phyloP scores from a whole-genome alignment of 2,888 invertebrate species.

The Mylabris sibirica region DNA sequence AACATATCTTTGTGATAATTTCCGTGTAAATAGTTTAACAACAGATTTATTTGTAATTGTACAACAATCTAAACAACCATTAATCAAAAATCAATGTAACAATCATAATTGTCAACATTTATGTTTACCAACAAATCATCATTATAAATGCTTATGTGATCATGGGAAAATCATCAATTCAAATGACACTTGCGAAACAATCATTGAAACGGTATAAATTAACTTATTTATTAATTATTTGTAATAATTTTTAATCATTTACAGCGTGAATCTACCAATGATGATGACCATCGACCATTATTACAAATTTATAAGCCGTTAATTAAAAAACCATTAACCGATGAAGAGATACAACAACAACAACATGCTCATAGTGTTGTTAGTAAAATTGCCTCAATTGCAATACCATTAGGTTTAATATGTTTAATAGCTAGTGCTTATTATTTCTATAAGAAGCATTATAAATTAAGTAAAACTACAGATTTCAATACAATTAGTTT shows the following conservation, averaged over 20 bases:
- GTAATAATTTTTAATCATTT: slow-evolving; percentile 16
- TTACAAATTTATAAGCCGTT: not conserved
- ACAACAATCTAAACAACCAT: slow-evolving; percentile 67
- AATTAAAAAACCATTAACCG: not conserved
- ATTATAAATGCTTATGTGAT: slow-evolving; percentile 66
- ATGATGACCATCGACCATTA: not conserved
- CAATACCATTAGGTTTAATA: slow-evolving; percentile 39
- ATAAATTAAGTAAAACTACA: not conserved
- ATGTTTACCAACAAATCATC: slow-evolving; percentile 66
- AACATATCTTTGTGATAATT: slow-evolving; percentile 60
- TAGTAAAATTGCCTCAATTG: slow-evolving; percentile 37
- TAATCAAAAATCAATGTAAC: slow-evolving; percentile 63
- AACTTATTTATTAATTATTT: not conserved
- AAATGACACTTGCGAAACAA: slow-evolving; percentile 51
- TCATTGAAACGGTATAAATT: slow-evolving; percentile 8
- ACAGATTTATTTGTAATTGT: slow-evolving; percentile 64
- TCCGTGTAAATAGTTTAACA: slow-evolving; percentile 61
- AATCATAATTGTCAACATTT: slow-evolving; percentile 67
- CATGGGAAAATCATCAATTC: slow-evolving; percentile 61
- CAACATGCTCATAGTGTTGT: not conserved
- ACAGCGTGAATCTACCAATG: slow-evolving; percentile 29
- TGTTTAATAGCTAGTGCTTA: slow-evolving; percentile 16
- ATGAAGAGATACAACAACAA: slow-evolving; percentile 4
- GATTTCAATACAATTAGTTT: slow-evolving; percentile 10
- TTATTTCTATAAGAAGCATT: slow-evolving; percentile 14